These are phyloP conservation scores for Drosophila ogumai DNA, from an alignment of 1,140 invertebrate genomes.

Conservation along the genomic window DNA sequence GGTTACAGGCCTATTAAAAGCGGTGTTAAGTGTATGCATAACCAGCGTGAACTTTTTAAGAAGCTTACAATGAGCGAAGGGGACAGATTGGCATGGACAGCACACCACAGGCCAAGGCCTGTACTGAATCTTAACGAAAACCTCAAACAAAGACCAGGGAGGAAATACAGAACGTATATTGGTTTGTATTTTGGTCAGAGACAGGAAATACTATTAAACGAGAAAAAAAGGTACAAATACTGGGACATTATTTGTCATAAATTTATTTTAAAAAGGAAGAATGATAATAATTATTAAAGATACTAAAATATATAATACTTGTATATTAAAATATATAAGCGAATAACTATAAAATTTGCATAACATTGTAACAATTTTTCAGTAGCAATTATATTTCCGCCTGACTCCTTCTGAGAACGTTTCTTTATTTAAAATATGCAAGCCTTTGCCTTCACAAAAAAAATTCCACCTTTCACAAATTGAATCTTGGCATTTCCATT, in stretches of 20 bases:
- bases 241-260: too few species aligned
- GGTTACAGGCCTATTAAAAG: constrained; percentile 50
- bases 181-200: not conserved
- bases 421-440: not conserved
- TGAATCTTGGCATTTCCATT: constrained; percentile 15
- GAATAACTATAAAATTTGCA: too few species aligned
- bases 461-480: constrained; percentile 24
- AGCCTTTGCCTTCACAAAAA: not conserved
- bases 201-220: constrained; percentile 9
- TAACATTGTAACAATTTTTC: too few species aligned
- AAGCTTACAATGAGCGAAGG: constrained; percentile 43
- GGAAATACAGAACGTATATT: constrained; percentile 7
- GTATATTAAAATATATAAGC: too few species aligned
- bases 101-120: constrained; percentile 13
- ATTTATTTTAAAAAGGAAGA: not conserved
- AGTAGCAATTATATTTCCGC: not conserved
- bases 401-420: not conserved
- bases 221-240: not conserved
- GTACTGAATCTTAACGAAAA: constrained; percentile 48
- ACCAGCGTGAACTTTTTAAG: constrained; percentile 15
- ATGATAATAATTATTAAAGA: not conserved
- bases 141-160: not conserved
- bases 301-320: too few species aligned
- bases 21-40: constrained; percentile 28
- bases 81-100: constrained; percentile 33